phyloP scores from a whole-genome alignment of 2,797 vertebrate genomes.

The Myotis pilosus region DNA sequence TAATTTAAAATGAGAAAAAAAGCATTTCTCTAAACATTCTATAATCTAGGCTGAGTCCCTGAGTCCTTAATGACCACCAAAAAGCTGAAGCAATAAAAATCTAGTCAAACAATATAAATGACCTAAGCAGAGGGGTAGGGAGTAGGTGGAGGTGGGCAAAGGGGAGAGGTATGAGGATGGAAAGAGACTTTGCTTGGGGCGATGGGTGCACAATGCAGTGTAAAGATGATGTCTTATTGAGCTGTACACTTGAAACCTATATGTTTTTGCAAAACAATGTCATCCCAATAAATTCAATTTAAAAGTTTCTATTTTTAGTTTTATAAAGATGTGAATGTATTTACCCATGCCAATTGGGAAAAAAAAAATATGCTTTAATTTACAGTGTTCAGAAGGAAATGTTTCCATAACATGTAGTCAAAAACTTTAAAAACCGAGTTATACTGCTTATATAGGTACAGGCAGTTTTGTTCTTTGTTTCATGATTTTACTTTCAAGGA shows the following conservation, averaged over 20 bases:
- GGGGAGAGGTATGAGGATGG: neutral
- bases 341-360: neutral
- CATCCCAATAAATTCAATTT: neutral
- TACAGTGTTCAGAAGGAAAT: constrained; percentile 41
- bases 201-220: neutral
- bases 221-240: neutral
- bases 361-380: constrained; percentile 30
- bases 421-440: constrained; percentile 45
- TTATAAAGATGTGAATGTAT: neutral
- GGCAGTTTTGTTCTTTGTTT: constrained; percentile 35
- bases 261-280: neutral
- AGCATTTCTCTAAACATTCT: constrained; percentile 47
- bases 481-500: constrained; percentile 69
- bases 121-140: neutral
- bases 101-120: neutral
- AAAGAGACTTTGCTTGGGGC: neutral
- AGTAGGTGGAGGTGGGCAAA: neutral
- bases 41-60: constrained; percentile 25
- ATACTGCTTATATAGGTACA: neutral
- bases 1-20: neutral
- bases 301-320: neutral
- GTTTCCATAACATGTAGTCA: constrained; percentile 37
- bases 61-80: neutral
- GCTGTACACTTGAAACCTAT: neutral
- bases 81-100: neutral